phyloP scores from a whole-genome alignment of 2,888 invertebrate genomes.

The Myopa testacea region DNA sequence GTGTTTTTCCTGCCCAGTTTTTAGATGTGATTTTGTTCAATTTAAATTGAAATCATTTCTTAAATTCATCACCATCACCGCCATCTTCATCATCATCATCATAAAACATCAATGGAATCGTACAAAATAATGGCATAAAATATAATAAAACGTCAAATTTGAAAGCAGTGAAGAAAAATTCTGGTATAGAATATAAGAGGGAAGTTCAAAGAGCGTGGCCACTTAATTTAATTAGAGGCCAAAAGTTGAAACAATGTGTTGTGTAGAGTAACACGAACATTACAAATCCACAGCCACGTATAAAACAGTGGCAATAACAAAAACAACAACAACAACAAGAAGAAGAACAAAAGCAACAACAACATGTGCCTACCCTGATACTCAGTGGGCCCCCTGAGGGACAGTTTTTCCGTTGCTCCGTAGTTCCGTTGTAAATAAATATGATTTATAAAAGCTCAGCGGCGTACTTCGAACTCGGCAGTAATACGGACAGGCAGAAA shows the following conservation, averaged over 20 bases:
- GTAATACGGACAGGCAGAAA: neutral
- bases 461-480: neutral
- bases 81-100: neutral
- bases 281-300: too few relatives aligned
- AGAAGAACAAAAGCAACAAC: neutral
- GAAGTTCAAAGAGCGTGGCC: neutral
- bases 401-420: neutral
- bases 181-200: neutral
- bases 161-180: neutral
- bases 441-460: slow-evolving; percentile 1
- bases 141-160: neutral
- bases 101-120: neutral
- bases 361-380: neutral
- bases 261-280: too few relatives aligned
- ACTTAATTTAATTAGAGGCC: slow-evolving; percentile 3
- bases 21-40: too few relatives aligned
- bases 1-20: too few relatives aligned
- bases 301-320: too few relatives aligned
- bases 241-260: neutral
- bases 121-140: neutral
- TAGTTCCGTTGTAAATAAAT: neutral
- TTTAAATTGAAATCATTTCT: neutral
- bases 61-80: neutral
- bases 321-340: too few relatives aligned
- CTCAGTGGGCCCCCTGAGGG: neutral